Evolutionary conservation across 2,797 vertebrate genomes (phyloP), one percentile per base, ranked within the genome.

Genomic region (Eospalax fontanierii): DNA sequence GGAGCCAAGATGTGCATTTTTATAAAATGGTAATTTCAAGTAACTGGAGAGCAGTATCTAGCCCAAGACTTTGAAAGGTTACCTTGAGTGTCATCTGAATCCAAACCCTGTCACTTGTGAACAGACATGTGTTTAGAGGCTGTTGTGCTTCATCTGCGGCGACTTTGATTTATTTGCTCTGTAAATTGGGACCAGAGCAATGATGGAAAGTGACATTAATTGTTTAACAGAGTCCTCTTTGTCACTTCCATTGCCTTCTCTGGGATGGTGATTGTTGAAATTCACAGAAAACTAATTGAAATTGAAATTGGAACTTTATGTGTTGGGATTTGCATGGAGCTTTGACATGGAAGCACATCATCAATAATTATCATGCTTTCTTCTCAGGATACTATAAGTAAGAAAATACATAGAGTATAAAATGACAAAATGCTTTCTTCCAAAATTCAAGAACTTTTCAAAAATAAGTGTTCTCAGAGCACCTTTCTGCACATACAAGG

Each of bases 141-240:
- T 96, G 95, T 96, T 95, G 94, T 96, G 96, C 98, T 99, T 99
- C 98, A 98, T 98, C 98, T 97, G 95, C 97, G 93, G 97, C 98
- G 98, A 99, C 99, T 98, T 99, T 99, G 99, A 99, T 99, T 99
- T 99, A 99, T 99, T 99, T 99, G 98, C 99, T 99, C 98, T 99
- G 99, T 99, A 99, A 99, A 99, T 99, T 98, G 98, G 99, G 98
- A 99, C 98, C 97, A 89, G 97, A 98, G 98, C 98, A 99, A 99
- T 99, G 99, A 99, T 98, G 98, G 98, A 98, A 98, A 99, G 98
- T 99, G 99, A 99, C 99, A 99, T 99, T 99, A 99, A 99, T 99
- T 99, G 99, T 99, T 99, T 99, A 99, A 98, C 97, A 91, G 97
- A 98, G 98, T 98, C 96, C 92, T 98, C 97, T 98, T 98, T 98